Evolutionary conservation across 1,140 invertebrate genomes (phyloP).

Genomic region (Rhagoletis pomonella): DNA sequence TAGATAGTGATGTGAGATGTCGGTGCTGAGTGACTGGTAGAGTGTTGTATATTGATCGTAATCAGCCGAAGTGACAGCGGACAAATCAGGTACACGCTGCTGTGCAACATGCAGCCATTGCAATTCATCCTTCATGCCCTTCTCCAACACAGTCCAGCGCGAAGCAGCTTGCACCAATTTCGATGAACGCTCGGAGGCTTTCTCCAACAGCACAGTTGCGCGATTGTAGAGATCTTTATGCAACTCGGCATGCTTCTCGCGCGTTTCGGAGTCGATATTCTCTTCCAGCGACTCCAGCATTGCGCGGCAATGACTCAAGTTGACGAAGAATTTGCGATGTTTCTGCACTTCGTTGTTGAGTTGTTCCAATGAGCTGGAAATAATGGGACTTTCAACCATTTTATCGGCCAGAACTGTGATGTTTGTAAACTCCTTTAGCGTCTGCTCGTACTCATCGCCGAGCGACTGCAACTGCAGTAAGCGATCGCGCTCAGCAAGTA

Average conservation of each 20-base stretch:
- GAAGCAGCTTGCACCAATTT: constrained; percentile 88
- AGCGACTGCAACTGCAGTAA: constrained; percentile 83
- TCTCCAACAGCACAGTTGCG: constrained; percentile 84
- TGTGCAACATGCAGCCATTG: constrained; percentile 88
- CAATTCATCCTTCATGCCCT: constrained; percentile 86
- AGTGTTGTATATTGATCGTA: constrained; percentile 89
- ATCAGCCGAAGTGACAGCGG: constrained; percentile 85
- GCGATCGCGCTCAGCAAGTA: constrained; percentile 83
- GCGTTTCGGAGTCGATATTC: constrained; percentile 86
- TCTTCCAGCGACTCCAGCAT: constrained; percentile 89
- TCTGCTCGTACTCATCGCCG: constrained; percentile 90
- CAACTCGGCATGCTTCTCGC: constrained; percentile 82
- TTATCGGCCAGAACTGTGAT: constrained; percentile 88
- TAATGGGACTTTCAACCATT: constrained; percentile 83
- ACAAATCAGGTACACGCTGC: constrained; percentile 86
- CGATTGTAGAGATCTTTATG: constrained; percentile 84
- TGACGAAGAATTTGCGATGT: constrained; percentile 90
- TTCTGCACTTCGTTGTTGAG: constrained; percentile 91
- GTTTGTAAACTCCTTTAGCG: constrained; percentile 87
- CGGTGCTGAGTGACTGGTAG: constrained; percentile 85
- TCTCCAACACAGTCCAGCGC: constrained; percentile 86
- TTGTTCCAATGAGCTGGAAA: constrained; percentile 83
- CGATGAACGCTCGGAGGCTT: constrained; percentile 85
- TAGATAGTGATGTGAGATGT: constrained; percentile 85
- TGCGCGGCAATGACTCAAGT: constrained; percentile 87